A percentile compares a stretch with the other conserved stretches of the same genome.
phyloP scores from a whole-genome alignment of 1,140 invertebrate genomes.

The Euwallacea similis region DNA sequence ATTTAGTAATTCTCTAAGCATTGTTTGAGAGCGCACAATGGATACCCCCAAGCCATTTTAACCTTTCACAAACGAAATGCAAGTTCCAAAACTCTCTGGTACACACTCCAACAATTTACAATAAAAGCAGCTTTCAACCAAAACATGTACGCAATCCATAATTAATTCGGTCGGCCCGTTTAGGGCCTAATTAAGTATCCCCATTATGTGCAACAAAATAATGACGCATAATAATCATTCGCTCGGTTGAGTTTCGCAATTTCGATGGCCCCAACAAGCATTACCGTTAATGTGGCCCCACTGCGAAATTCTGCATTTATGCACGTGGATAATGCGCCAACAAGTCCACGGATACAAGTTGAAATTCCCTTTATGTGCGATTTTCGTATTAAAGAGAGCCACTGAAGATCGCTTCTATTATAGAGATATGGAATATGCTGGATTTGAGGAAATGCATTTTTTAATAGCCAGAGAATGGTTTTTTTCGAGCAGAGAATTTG shows the following conservation, averaged over 20 bases:
- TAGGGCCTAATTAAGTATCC: slow-evolving; percentile 2
- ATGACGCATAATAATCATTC: slow-evolving; percentile 17
- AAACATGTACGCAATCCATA: slow-evolving; percentile 10
- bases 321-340: slow-evolving; percentile 9
- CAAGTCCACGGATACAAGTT: slow-evolving; percentile 6
- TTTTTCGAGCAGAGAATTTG: no score
- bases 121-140: background rate
- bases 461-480: no score
- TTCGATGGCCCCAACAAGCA: slow-evolving; percentile 5
- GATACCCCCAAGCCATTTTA: no score
- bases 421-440: no score
- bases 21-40: no score
- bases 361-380: slow-evolving; percentile 4
- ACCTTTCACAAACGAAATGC: no score
- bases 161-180: slow-evolving; percentile 1
- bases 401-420: no score
- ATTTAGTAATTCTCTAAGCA: no score
- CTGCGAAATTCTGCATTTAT: slow-evolving; percentile 14
- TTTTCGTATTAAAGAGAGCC: background rate
- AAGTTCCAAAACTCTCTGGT: no score
- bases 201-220: slow-evolving; percentile 15
- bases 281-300: slow-evolving; percentile 7
- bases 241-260: slow-evolving; percentile 14
- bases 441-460: no score
- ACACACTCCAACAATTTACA: no score